phyloP scores from a whole-genome alignment of 2,797 vertebrate genomes.

The Enteromius unitaeniatus region DNA sequence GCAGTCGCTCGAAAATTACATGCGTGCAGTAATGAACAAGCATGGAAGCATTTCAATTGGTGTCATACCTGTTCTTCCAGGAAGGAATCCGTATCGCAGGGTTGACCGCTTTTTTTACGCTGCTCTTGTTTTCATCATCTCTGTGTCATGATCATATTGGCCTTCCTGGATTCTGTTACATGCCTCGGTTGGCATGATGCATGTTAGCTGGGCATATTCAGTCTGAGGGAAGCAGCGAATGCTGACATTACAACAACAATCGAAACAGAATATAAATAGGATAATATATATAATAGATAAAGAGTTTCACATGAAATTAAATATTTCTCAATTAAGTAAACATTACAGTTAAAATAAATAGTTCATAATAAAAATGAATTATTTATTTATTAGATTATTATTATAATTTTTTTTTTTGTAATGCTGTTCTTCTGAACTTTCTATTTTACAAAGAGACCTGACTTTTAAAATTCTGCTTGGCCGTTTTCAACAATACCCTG shows the following conservation, averaged over 20 bases:
- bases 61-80: constrained; percentile 2
- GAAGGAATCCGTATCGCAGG: background rate
- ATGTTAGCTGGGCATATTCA: background rate
- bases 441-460: too few species aligned
- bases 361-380: too few species aligned
- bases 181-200: constrained; percentile 3
- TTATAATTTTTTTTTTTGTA: too few species aligned
- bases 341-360: too few species aligned
- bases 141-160: constrained; percentile 1
- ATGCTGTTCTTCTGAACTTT: too few species aligned
- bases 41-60: background rate
- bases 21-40: background rate
- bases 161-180: background rate
- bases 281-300: too few species aligned
- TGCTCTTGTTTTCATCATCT: constrained; percentile 42
- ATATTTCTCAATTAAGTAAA: too few species aligned
- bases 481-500: too few species aligned
- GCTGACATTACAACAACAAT: background rate
- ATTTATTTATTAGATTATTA: too few species aligned
- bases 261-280: too few species aligned
- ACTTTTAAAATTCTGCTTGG: too few species aligned
- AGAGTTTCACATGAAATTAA: too few species aligned
- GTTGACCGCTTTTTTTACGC: constrained; percentile 1
- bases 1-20: background rate
- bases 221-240: background rate